Conservation (phyloP, 2,888 invertebrate genomes). For the Pterostichus madidus region DNA sequence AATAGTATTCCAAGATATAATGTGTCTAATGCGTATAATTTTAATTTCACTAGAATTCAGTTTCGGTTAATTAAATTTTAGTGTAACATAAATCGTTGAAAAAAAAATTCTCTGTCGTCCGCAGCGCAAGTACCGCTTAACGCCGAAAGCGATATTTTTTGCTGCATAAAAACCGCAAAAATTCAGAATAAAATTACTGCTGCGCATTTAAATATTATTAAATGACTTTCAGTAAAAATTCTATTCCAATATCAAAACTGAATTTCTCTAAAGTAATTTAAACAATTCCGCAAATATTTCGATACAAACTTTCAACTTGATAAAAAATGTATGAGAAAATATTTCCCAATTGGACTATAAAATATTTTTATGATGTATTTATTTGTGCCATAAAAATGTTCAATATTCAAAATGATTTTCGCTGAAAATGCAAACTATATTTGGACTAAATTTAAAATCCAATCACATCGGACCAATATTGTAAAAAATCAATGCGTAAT, state of each 20-base stretch:
- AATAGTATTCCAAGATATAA: not conserved
- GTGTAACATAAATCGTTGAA: slow-evolving; percentile 46
- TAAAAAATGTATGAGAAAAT: not conserved
- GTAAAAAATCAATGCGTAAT: slow-evolving; percentile 67
- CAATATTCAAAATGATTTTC: slow-evolving; percentile 26
- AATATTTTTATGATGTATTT: slow-evolving; percentile 9
- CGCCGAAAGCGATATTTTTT: slow-evolving; percentile 43
- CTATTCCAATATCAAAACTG: not conserved
- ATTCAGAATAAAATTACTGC: slow-evolving; percentile 34
- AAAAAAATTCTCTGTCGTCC: slow-evolving; percentile 46
- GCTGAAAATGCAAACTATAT: slow-evolving; percentile 60
- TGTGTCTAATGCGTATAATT: slow-evolving; percentile 17
- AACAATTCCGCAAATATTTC: not conserved
- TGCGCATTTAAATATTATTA: slow-evolving; percentile 30
- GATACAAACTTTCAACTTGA: too few species aligned
- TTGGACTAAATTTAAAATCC: slow-evolving; percentile 66
- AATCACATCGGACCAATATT: slow-evolving; percentile 65
- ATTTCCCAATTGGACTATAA: not conserved
- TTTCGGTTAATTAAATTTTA: slow-evolving; percentile 48
- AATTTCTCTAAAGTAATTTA: not conserved
- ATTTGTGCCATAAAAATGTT: not conserved
- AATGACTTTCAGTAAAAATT: slow-evolving; percentile 25
- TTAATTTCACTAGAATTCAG: slow-evolving; percentile 28
- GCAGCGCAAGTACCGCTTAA: slow-evolving; percentile 33
- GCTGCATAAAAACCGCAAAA: slow-evolving; percentile 36